Percentiles rank a stretch among this genome's conserved stretches.
phyloP scores from a whole-genome alignment of 2,113 vertebrate genomes.

The Actinemys pallida region DNA sequence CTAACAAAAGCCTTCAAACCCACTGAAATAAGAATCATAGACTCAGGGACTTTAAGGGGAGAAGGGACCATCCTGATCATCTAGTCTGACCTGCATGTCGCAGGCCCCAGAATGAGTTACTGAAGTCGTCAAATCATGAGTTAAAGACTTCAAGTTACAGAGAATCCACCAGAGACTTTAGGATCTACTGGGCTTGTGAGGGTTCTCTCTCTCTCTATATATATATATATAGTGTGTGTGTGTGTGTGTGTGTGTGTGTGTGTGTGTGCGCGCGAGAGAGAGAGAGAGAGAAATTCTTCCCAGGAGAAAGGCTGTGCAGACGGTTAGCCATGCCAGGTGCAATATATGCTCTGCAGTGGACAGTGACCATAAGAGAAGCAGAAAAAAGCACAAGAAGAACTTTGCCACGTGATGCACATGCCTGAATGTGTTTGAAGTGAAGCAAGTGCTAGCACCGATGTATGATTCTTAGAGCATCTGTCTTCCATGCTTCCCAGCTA shows the following conservation, averaged over 20 bases:
- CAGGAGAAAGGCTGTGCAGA: neutral
- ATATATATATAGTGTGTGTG: too few species aligned
- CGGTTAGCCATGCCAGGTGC: neutral
- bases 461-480: too few species aligned
- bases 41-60: neutral
- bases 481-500: too few species aligned
- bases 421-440: too few species aligned
- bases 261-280: neutral
- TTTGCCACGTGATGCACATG: too few species aligned
- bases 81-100: neutral
- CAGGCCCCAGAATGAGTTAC: neutral
- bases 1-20: rapidly evolving
- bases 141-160: neutral
- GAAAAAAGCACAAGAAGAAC: too few species aligned
- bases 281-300: neutral
- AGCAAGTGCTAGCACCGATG: too few species aligned
- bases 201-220: too few species aligned
- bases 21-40: rapidly evolving
- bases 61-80: neutral
- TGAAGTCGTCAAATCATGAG: neutral
- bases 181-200: neutral
- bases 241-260: neutral
- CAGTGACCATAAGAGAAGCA: too few species aligned
- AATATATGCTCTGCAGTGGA: neutral
- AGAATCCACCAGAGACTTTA: neutral